These are phyloP conservation scores for Hypothenemus hampei DNA, from an alignment of 1,140 invertebrate species.

Conservation along the genomic window DNA sequence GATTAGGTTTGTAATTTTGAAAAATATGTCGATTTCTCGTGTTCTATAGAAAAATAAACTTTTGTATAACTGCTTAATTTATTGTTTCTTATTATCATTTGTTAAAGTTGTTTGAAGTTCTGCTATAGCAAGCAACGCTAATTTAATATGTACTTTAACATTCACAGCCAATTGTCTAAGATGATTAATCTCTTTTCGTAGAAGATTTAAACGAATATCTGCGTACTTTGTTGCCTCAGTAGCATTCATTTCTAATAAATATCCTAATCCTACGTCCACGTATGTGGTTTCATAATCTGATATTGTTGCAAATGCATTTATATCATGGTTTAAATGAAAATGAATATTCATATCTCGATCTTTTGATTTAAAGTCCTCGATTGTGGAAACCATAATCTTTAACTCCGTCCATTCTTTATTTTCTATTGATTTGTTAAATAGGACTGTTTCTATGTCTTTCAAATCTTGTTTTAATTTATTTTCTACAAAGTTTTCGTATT, in stretches of 20 bases:
- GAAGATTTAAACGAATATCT: conserved; percentile 37
- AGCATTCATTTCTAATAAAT: conserved; percentile 39
- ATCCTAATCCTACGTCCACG: conserved; percentile 39
- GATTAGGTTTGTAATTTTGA: too few relatives aligned
- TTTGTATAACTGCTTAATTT: too few relatives aligned
- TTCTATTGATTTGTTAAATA: conserved; percentile 30
- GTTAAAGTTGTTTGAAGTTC: conserved; percentile 34
- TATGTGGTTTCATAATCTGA: conserved; percentile 35
- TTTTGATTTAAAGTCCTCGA: conserved; percentile 35
- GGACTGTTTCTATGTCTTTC: conserved; percentile 32
- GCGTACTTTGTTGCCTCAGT: conserved; percentile 43
- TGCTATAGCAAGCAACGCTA: conserved; percentile 41
- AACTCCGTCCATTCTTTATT: conserved; percentile 41
- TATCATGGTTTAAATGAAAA: conserved; percentile 31
- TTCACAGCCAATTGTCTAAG: conserved; percentile 39
- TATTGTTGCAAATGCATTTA: conserved; percentile 32
- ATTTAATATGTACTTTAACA: conserved; percentile 44
- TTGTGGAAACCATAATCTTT: conserved; percentile 30
- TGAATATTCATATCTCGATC: conserved; percentile 35
- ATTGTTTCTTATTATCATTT: too few relatives aligned
- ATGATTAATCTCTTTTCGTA: conserved; percentile 42
- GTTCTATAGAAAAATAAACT: too few relatives aligned
- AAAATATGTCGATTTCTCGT: too few relatives aligned
- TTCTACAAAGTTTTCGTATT: conserved; percentile 41
- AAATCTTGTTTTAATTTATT: conserved; percentile 41